These are phyloP conservation scores for Dasypogon diadema DNA, from an alignment of 2,888 invertebrate species.

Conservation along the genomic window DNA sequence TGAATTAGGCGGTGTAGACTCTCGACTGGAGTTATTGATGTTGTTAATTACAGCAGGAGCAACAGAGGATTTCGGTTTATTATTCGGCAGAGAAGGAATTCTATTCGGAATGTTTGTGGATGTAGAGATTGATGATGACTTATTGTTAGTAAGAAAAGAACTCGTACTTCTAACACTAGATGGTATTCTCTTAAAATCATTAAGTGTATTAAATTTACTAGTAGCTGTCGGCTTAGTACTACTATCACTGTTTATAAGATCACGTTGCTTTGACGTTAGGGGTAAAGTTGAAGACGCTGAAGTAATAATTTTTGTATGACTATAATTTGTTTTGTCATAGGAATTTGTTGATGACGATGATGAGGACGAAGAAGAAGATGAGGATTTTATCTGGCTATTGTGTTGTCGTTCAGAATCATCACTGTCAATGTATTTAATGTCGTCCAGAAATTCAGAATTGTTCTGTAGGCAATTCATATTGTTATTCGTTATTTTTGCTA, in stretches of 20 bases:
- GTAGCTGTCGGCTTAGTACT: constrained; percentile 46
- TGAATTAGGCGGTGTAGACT: constrained; percentile 52
- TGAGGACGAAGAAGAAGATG: neutral
- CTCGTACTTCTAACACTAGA: constrained; percentile 47
- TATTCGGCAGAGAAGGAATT: neutral
- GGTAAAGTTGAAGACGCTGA: constrained; percentile 53
- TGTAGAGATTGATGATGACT: constrained; percentile 21
- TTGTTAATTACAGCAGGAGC: constrained; percentile 18
- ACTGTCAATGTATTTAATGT: constrained; percentile 60
- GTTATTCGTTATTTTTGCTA: constrained; percentile 50
- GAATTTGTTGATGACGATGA: constrained; percentile 20
- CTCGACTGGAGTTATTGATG: constrained; percentile 41
- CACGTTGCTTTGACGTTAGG: constrained; percentile 56
- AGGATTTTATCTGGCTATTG: constrained; percentile 9
- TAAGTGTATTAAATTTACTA: constrained; percentile 55
- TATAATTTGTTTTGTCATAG: constrained; percentile 3
- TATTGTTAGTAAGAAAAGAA: constrained; percentile 44
- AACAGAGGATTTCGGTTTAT: constrained; percentile 2
- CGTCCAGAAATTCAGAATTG: constrained; percentile 56
- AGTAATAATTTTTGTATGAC: neutral
- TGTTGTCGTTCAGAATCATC: constrained; percentile 57
- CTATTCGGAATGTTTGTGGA: constrained; percentile 25
- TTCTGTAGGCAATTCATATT: constrained; percentile 56
- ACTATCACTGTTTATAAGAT: constrained; percentile 51
- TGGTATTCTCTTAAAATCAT: constrained; percentile 55